Conservation (phyloP, 2,888 invertebrate genomes). For the Drosophila robusta region DNA sequence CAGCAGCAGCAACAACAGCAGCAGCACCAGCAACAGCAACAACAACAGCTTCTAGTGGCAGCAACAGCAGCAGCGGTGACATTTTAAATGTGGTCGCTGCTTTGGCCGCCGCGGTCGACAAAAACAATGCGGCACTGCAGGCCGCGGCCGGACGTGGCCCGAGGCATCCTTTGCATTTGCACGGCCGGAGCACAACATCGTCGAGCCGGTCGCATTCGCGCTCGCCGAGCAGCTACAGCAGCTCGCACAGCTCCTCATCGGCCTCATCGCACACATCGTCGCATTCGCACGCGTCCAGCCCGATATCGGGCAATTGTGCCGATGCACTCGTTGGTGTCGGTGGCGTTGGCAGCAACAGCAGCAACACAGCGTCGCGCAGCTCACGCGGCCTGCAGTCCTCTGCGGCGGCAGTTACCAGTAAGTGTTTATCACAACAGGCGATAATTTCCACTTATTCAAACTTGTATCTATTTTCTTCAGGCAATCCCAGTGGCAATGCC, state of each 20-base stretch:
- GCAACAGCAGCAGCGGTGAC: conserved; percentile 60
- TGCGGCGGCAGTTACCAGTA: conserved; percentile 85
- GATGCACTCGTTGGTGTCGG: conserved; percentile 69
- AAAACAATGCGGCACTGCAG: conserved; percentile 61
- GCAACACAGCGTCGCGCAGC: conserved; percentile 54
- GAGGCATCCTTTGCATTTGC: conserved; percentile 77
- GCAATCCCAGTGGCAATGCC: conserved; percentile 81
- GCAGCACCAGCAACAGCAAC: conserved; percentile 32
- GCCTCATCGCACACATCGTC: conserved; percentile 82
- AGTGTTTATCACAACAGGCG: conserved; percentile 27
- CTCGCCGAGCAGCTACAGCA: conserved; percentile 85
- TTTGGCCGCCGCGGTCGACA: conserved; percentile 63
- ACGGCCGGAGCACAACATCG: conserved; percentile 86
- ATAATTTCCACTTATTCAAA: not conserved
- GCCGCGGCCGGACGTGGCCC: conserved; percentile 63
- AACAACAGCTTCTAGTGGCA: conserved; percentile 18
- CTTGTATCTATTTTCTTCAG: conserved; percentile 33
- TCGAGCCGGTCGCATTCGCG: conserved; percentile 87
- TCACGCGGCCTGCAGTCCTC: conserved; percentile 85
- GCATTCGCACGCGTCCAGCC: conserved; percentile 85
- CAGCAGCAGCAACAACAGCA: conserved; percentile 35
- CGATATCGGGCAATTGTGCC: conserved; percentile 82
- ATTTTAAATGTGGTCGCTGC: conserved; percentile 83
- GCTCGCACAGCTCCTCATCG: conserved; percentile 84
- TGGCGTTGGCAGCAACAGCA: conserved; percentile 32